Evolutionary conservation across 2,888 invertebrate species (phyloP), one percentile per base, ranked within the genome.

Genomic region (Sepiola atlantica): DNA sequence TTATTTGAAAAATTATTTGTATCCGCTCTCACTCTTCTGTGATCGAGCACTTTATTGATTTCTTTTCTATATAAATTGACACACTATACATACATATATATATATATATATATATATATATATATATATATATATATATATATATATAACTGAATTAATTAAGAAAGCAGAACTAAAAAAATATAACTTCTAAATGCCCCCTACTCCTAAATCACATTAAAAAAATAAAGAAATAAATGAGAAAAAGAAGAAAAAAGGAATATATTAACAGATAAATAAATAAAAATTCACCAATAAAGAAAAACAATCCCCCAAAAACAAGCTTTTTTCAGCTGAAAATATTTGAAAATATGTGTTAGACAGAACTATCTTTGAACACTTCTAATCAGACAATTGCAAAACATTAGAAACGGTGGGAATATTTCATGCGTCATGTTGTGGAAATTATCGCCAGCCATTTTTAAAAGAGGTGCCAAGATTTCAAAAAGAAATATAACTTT

Each of bases 301-400:
- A 57, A 20, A 57, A n/a, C n/a, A n/a, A n/a, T n/a, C n/a, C n/a
- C n/a, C n/a, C n/a, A n/a, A n/a, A 57, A 24, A 24, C 21, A 18
- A 21, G 0, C 10, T 16, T 14, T 32, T 77, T 77, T 77, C 3
- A 16, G 32, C 14, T 12, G 77, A 32, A 77, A 77, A 77, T 77
- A 77, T 77, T 77, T 77, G 77, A n/a, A n/a, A 77, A 77, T 77
- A 77, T 77, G n/a, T 77, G 32, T 77, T 77, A 32, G 77, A n/a
- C 32, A 77, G 77, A 77, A 77, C 10, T n/a, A 77, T 77, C 16
- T n/a, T 77, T 77, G 77, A 77, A 77, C n/a, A 77, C 77, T 77
- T 77, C 12, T 14, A 77, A 18, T n/a, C n/a, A 32, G 77, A 77
- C 16, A n/a, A 16, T 77, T 2, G 32, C 16, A 77, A 77, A 77